These are phyloP conservation scores for Drosophila suboccidentalis DNA, from an alignment of 2,888 invertebrate genomes.

Conservation along the genomic window DNA sequence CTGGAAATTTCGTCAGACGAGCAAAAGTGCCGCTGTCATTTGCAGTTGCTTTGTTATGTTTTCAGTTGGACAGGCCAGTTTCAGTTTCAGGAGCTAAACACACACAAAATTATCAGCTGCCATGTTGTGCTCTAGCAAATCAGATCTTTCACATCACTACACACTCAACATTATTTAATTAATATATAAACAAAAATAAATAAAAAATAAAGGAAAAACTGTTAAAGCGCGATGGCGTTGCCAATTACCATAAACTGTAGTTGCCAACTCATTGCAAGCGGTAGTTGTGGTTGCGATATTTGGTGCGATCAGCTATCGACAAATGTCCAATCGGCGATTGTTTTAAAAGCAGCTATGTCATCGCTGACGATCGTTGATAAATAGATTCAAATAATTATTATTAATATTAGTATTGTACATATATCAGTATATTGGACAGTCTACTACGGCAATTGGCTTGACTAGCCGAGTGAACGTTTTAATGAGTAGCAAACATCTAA, in stretches of 20 bases:
- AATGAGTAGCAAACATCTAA: conserved; percentile 57
- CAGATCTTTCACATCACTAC: conserved; percentile 19
- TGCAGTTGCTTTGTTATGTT: conserved; percentile 25
- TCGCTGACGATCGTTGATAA: neutral
- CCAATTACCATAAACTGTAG: neutral
- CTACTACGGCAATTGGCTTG: conserved; percentile 29
- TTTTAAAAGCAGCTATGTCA: no score
- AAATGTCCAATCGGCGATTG: neutral
- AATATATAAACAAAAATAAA: neutral
- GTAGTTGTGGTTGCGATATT: neutral
- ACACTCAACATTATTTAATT: neutral
- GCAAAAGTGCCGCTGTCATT: conserved; percentile 40
- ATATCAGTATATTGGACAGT: neutral
- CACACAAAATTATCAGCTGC: conserved; percentile 13
- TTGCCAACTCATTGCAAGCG: neutral
- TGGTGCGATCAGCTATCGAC: conserved; percentile 2
- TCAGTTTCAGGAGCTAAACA: neutral
- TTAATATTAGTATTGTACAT: no score
- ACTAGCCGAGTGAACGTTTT: conserved; percentile 25
- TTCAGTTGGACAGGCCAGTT: conserved; percentile 9
- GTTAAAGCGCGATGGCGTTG: neutral
- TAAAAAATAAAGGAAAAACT: neutral
- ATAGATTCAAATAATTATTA: no score
- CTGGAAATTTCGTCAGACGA: conserved; percentile 31
- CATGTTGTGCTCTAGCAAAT: conserved; percentile 9